phyloP scores from a whole-genome alignment of 2,797 vertebrate species.

The Botia kubotai region DNA sequence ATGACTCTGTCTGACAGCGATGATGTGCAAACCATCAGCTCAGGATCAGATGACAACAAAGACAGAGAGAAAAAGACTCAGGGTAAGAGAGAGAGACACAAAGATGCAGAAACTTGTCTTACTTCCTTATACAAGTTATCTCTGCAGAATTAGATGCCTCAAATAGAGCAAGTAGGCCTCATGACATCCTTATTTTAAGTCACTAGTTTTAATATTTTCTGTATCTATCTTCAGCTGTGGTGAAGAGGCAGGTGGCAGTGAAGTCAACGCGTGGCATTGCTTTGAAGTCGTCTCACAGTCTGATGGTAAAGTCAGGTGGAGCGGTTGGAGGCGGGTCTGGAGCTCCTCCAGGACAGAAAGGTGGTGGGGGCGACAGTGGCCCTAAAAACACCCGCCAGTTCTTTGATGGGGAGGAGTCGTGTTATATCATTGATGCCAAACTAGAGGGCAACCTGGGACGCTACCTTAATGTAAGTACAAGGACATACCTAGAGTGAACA shows the following conservation, averaged over 20 bases:
- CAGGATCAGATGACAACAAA: constrained; percentile 91
- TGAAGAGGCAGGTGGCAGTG: constrained; percentile 93
- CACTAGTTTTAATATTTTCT: not conserved
- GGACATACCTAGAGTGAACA: not conserved
- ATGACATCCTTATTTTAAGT: not conserved
- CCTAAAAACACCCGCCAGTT: constrained; percentile 88
- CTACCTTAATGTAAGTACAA: constrained; percentile 90
- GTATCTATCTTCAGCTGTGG: constrained; percentile 73
- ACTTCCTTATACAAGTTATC: not conserved
- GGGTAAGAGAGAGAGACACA: constrained; percentile 59
- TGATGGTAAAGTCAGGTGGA: constrained; percentile 87
- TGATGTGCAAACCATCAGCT: constrained; percentile 98
- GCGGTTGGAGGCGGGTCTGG: constrained; percentile 76
- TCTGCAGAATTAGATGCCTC: not conserved
- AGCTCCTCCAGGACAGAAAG: constrained; percentile 71
- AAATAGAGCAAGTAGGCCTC: too few relatives aligned
- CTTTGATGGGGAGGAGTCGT: constrained; percentile 96
- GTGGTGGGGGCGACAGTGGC: constrained; percentile 78
- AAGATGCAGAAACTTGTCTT: not conserved
- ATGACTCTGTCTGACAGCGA: constrained; percentile 95
- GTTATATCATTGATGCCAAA: constrained; percentile 98
- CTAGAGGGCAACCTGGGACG: constrained; percentile 96
- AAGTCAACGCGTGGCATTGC: constrained; percentile 95
- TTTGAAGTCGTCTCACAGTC: constrained; percentile 87
- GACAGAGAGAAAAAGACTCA: constrained; percentile 78